These are phyloP conservation scores for Bellardia pandia DNA, from an alignment of 2,888 invertebrate species.

Conservation along the genomic window DNA sequence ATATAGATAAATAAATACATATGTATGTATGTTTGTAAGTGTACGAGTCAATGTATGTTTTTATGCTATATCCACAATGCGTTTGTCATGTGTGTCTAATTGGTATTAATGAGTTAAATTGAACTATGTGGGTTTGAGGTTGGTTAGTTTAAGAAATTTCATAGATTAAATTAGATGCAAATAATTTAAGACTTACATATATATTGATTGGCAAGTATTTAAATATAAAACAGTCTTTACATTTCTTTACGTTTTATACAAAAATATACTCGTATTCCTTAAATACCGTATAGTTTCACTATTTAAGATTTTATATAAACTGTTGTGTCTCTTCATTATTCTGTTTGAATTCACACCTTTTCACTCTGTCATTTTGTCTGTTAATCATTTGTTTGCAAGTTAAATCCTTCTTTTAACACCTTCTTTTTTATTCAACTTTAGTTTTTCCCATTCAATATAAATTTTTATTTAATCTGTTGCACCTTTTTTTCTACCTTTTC, in stretches of 20 bases:
- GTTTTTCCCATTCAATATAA: slow-evolving; percentile 39
- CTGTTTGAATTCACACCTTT: slow-evolving; percentile 31
- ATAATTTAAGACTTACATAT: background rate
- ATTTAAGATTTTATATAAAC: background rate
- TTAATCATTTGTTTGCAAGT: slow-evolving; percentile 67
- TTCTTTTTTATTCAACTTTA: slow-evolving; percentile 42
- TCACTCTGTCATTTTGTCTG: slow-evolving; percentile 56
- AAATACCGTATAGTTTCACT: background rate
- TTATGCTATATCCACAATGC: slow-evolving; percentile 10
- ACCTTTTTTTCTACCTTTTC: slow-evolving; percentile 17
- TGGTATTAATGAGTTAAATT: slow-evolving; percentile 61
- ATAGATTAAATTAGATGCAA: background rate
- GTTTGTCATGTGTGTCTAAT: slow-evolving; percentile 51
- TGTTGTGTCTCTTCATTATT: background rate
- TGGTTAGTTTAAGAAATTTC: slow-evolving; percentile 1
- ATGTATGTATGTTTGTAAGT: background rate
- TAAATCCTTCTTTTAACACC: slow-evolving; percentile 65
- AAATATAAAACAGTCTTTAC: background rate
- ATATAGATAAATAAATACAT: slow-evolving; percentile 14
- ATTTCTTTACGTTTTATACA: background rate
- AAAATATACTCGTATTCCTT: background rate
- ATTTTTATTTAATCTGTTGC: slow-evolving; percentile 63
- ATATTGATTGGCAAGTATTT: background rate
- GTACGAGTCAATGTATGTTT: background rate
- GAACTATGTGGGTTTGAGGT: slow-evolving; percentile 19